Evolutionary conservation across 2,113 vertebrate species (phyloP).

Genomic region (Dipodomys ordii): DNA sequence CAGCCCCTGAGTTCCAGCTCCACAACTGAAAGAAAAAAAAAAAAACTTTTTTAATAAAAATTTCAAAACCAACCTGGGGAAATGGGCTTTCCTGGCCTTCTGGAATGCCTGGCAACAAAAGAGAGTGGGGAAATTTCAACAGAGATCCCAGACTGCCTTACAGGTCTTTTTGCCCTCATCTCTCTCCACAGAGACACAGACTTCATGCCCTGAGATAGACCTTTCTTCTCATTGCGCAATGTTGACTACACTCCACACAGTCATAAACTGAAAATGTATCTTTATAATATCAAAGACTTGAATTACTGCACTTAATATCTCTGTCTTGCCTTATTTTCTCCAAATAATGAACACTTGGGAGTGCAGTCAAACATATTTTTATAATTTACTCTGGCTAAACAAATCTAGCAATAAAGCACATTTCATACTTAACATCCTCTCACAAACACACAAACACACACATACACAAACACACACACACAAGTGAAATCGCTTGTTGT

Average conservation of each 20-base stretch:
- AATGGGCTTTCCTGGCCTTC: background rate
- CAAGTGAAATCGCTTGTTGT: constrained; percentile 57
- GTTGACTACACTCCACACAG: background rate
- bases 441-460: background rate
- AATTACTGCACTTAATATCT: constrained; percentile 11
- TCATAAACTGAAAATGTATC: background rate
- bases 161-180: background rate
- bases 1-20: no score
- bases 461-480: background rate
- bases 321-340: constrained; percentile 38
- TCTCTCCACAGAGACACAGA: background rate
- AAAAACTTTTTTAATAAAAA: background rate
- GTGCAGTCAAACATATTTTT: constrained; percentile 58
- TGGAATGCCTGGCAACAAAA: background rate
- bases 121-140: background rate
- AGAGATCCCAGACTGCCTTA: background rate
- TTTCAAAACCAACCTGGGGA: background rate
- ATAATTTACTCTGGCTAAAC: constrained; percentile 65
- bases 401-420: constrained; percentile 56
- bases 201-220: background rate
- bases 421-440: constrained; percentile 42
- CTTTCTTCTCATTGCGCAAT: background rate
- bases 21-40: background rate
- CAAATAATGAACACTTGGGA: constrained; percentile 60
- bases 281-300: constrained; percentile 1